Base-by-base conservation (phyloP, 37 sponge, comb jelly and placozoan genomes). In the Chondrilla cf. caribensis region DNA sequence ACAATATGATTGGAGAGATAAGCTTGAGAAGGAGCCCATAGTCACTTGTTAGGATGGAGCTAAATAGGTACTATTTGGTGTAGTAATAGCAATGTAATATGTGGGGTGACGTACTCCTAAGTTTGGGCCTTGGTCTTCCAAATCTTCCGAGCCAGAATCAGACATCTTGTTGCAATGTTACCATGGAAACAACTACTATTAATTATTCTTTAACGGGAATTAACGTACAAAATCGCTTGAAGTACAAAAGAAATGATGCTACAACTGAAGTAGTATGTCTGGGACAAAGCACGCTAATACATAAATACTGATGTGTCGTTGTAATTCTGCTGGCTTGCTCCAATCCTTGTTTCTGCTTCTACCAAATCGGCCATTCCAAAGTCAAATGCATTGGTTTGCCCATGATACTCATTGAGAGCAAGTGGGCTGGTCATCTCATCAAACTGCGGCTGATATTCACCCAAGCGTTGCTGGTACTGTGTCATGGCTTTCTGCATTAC, bases 111-210 rank as follows among this genome's bases (percentile, higher is more conserved):
- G 51, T 32, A 95, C 95, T 67, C 99, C 99, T 28, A 98, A 78
- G 62, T 92, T 92, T 58, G 99, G 95, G 29, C 95, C 96, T 72
- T 98, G 92, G 66, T 95, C 96, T 58, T 95, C 94, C 44, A 87
- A 70, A 44, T 93, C 96, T 19, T 70, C 71, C 33, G 95, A 91
- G 35, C 84, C 96, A 22, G 84, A 80, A 60, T 97, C 95, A 75
- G 98, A 97, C 98, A 97, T 97, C 18, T 80, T 89, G n/a, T 22
- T 84, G 11, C 78, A 36, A 35, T 75, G 85, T 83, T 72, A 35
- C 84, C 44, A 83, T 83, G 39, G 84, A 55, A 57, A 72, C 84
- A 70, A 29, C 5, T 29, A 54, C 78, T 28, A 11, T 47, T 11
- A 11, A 47, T 14, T 11, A 47, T 11, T n/a, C n/a, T n/a, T n/a